Evolutionary conservation across 2,888 invertebrate species (phyloP), one percentile per base, ranked within the genome.

Genomic region (Nemapogon koenigi): DNA sequence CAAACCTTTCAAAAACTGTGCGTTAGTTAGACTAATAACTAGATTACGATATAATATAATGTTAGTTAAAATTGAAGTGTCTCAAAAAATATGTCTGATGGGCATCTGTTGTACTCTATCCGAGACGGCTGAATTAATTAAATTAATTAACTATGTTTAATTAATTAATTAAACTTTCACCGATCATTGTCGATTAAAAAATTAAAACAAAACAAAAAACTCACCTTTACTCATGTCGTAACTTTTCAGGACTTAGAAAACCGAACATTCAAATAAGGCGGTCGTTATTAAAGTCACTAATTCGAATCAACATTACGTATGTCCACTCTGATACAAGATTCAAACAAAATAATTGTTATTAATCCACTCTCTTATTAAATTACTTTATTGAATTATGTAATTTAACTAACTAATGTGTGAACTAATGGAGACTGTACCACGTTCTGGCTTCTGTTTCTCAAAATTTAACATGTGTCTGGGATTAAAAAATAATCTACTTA

Each of bases 361-460:
- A 76, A 75, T 73, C 55, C 71, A 62, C 60, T 46, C 55, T 57
- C 63, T 78, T 78, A 78, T 78, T 76, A 62, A 72, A 78, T 78
- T 76, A 78, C 73, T 68, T 67, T 65, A 66, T 64, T 56, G 73
- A 78, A 78, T 78, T 76, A 64, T 65, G 72, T 75, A 72, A 76
- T 75, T 72, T 65, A 61, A 68, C 75, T 76, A 76, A 78, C 72
- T 70, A 78, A 78, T 78, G 78, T 75, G 73, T 55, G 76, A 72
- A 78, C 76, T 73, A 78, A 78, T 78, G 75, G 71, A 71, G 61
- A 66, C 51, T 55, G 61, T 70, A 56, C 63, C 50, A 55, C 48
- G 72, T 64, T 75, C 75, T 78, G 78, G 75, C 78, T 73, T 49
- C 51, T 52, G 50, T 44, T 51, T 14, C 31, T 50, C 55, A 57